A percentile compares a stretch with the other conserved stretches of the same genome.
Conservation (phyloP, 2,113 vertebrate species). For the Leucopternis melanops region DNA sequence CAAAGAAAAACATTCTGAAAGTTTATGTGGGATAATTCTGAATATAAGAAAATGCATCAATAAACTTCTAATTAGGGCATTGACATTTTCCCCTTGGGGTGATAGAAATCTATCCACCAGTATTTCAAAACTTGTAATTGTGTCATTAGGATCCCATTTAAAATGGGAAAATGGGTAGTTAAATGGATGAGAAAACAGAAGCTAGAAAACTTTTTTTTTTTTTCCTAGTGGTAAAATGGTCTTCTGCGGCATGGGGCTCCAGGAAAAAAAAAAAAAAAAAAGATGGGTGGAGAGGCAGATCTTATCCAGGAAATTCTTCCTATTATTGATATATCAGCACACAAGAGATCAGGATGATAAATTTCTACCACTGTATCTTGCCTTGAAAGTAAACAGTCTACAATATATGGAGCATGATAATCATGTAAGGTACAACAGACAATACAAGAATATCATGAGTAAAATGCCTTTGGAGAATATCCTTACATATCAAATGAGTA, state of each 20-base stretch:
- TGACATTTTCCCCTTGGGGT: neutral
- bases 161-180: neutral
- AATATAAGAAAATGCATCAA: slow-evolving; percentile 7
- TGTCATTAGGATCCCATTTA: neutral
- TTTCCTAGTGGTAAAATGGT: neutral
- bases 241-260: neutral
- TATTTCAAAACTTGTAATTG: neutral
- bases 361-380: neutral
- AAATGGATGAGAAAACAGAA: neutral
- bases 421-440: neutral
- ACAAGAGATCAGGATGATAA: neutral
- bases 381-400: neutral
- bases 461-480: neutral
- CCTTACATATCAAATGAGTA: neutral
- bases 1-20: slow-evolving; percentile 32
- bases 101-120: neutral
- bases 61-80: slow-evolving; percentile 15
- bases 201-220: neutral
- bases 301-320: neutral
- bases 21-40: neutral
- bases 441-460: neutral
- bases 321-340: neutral
- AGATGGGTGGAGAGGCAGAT: neutral
- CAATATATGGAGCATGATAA: neutral
- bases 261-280: neutral